Conservation (phyloP, 2,888 invertebrate species). For the Marronus borbonicus region DNA sequence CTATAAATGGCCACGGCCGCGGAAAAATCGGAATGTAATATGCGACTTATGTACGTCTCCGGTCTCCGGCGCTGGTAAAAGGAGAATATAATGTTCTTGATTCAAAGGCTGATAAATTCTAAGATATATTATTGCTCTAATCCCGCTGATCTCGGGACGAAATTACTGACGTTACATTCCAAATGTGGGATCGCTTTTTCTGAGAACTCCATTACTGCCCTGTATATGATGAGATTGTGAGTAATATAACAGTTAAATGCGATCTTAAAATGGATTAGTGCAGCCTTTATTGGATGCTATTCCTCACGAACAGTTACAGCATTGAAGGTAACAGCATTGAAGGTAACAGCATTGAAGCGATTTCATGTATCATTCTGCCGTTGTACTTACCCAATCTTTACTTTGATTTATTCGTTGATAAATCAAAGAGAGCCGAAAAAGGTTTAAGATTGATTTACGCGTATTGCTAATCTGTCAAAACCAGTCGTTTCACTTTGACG, state of each 20-base stretch:
- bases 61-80: neutral
- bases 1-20: slow-evolving; percentile 34
- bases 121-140: slow-evolving; percentile 32
- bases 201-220: slow-evolving; percentile 16
- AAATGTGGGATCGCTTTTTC: slow-evolving; percentile 12
- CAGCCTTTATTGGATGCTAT: neutral
- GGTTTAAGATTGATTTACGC: too few species aligned
- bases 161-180: slow-evolving; percentile 19
- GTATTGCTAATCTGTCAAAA: too few species aligned
- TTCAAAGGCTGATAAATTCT: slow-evolving; percentile 33
- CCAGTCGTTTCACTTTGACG: too few species aligned
- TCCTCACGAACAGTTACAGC: neutral
- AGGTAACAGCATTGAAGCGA: neutral
- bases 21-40: slow-evolving; percentile 34
- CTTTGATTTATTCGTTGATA: neutral
- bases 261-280: neutral
- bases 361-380: neutral
- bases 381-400: too few species aligned
- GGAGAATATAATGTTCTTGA: slow-evolving; percentile 39
- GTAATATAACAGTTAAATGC: slow-evolving; percentile 1
- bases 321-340: neutral
- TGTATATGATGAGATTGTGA: neutral
- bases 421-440: too few species aligned
- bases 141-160: slow-evolving; percentile 4
- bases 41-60: neutral